Conservation (phyloP, 2,888 invertebrate genomes). For the Macrosiphum euphorbiae region DNA sequence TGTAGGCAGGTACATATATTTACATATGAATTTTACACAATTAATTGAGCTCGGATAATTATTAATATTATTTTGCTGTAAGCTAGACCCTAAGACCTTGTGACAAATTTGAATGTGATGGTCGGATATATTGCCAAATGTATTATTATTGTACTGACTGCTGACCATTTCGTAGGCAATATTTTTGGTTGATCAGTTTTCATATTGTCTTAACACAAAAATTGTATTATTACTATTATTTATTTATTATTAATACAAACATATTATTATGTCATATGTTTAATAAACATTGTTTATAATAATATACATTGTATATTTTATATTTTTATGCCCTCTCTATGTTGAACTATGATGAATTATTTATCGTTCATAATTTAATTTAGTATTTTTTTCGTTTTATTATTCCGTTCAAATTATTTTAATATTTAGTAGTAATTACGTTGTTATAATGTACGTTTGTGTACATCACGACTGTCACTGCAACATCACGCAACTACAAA, state of each 20-base stretch:
- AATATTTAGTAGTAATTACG: too few species aligned
- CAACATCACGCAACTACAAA: too few species aligned
- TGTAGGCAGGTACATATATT: too few species aligned
- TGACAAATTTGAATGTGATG: neutral
- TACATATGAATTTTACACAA: too few species aligned
- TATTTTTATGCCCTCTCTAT: neutral
- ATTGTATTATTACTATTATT: neutral
- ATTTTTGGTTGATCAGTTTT: neutral
- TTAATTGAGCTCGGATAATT: neutral
- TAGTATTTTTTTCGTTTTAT: neutral
- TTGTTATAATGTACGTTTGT: too few species aligned
- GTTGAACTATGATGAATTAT: neutral
- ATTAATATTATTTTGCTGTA: neutral
- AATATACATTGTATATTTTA: neutral
- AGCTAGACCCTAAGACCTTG: neutral
- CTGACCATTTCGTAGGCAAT: neutral
- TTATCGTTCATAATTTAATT: neutral
- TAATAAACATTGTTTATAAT: too few species aligned
- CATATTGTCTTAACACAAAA: neutral
- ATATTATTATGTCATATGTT: neutral
- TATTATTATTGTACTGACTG: neutral
- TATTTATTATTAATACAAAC: neutral
- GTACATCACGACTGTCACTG: too few species aligned
- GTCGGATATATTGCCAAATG: neutral
- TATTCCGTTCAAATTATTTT: neutral